phyloP scores from a whole-genome alignment of 2,888 invertebrate genomes.

The Agrilus biguttatus region DNA sequence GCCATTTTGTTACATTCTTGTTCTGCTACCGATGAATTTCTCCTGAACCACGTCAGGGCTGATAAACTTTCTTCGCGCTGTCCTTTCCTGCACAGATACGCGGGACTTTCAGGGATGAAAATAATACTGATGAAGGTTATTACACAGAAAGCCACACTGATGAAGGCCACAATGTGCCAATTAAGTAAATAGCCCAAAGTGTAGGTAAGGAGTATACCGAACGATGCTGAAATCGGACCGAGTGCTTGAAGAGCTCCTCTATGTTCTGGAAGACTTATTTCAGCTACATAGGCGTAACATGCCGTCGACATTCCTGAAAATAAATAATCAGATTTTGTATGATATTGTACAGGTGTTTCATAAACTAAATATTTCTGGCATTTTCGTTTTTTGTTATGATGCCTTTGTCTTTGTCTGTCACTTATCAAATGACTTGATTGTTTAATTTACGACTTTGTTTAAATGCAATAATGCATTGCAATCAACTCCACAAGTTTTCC shows the following conservation, averaged over 20 bases:
- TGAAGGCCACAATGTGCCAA: conserved; percentile 51
- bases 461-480: no score
- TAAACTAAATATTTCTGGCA: no score
- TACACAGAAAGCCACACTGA: conserved; percentile 44
- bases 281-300: conserved; percentile 52
- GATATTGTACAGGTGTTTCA: no score
- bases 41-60: conserved; percentile 49
- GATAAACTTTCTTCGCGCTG: conserved; percentile 44
- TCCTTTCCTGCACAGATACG: conserved; percentile 47
- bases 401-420: no score
- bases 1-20: conserved; percentile 47
- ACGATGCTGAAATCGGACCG: conserved; percentile 55
- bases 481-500: no score
- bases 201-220: conserved; percentile 57
- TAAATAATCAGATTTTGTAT: neutral
- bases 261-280: conserved; percentile 52
- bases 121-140: conserved; percentile 43
- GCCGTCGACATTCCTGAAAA: conserved; percentile 52
- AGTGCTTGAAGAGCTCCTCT: conserved; percentile 54
- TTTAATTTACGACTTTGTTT: no score
- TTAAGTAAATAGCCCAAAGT: conserved; percentile 49
- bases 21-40: conserved; percentile 46
- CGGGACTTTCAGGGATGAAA: conserved; percentile 54
- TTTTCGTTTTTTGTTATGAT: no score
- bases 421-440: no score